Evolutionary conservation across 2,888 invertebrate genomes (phyloP), one percentile per base, ranked within the genome.

Genomic region (Apantesis nais): DNA sequence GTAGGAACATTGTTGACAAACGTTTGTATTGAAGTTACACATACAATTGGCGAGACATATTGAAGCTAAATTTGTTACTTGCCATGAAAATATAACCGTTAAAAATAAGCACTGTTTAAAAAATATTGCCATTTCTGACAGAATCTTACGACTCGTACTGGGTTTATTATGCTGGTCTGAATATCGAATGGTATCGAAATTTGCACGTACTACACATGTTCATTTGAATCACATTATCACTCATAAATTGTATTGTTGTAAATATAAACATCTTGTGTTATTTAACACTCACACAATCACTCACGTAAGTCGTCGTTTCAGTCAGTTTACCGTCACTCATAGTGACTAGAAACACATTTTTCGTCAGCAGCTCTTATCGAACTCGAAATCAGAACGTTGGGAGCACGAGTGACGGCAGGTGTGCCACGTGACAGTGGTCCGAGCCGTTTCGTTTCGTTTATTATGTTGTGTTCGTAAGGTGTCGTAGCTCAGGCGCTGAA

Each of bases 91-190:
- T 83, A 92, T 85, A 82, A 92, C 87, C 81, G 91, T 86, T 77
- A 91, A 84, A 86, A 93, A 83, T 81, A 92, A 86, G 84, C 86
- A 91, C 82, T 87, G 87, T 83, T 87, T 91, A 75, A 88, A 85
- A 81, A 85, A 83, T 80, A 86, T 85, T 89, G 93, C 93, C 94
- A 95, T 95, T 83, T 90, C 90, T 87, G 83, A 80, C 70, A 80
- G 67, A 78, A 73, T 81, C 77, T 67, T 81, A 68, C 65, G 74
- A 70, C 77, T 71, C 34, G 67, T 78, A 80, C 78, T 71, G 71
- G 64, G 77, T 4, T 58, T 29, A 83, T 89, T 91, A 93, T 77
- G 91, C 92, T 74, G 93, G 93, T 86, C 92, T 93, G 78, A 92
- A 90, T 85, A 90, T 88, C 83, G 91, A 86, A 83, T 90, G 83